A percentile compares a stretch with the other conserved stretches of the same genome.
Conservation (phyloP, 2,113 vertebrate species). For the Channa maculata region DNA sequence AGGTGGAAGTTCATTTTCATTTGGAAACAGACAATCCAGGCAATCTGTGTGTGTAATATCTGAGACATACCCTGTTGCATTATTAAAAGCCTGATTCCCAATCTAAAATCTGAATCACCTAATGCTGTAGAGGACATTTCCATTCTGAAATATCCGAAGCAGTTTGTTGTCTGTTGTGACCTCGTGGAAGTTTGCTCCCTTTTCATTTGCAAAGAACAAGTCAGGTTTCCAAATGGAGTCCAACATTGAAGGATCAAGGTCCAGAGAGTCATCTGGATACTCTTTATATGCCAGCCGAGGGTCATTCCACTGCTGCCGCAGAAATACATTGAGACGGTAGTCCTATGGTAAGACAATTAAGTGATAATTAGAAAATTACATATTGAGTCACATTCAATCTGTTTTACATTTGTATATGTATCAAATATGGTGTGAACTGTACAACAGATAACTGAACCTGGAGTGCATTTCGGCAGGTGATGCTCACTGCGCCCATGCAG, state of each 20-base stretch:
- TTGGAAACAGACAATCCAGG: neutral
- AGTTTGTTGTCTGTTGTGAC: conserved; percentile 97
- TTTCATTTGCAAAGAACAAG: conserved; percentile 95
- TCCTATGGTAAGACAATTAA: conserved; percentile 79
- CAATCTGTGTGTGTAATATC: neutral
- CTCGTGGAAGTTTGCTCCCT: conserved; percentile 94
- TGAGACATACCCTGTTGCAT: neutral
- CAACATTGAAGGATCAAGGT: conserved; percentile 94
- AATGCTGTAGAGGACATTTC: conserved; percentile 96
- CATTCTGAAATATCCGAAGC: conserved; percentile 94
- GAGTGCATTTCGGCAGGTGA: neutral
- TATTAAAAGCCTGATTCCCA: neutral
- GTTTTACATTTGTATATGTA: neutral
- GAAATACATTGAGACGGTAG: conserved; percentile 93
- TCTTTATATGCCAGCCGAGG: conserved; percentile 92
- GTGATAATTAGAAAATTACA: neutral
- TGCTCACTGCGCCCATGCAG: neutral
- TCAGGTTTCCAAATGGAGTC: conserved; percentile 98
- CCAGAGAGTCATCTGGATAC: conserved; percentile 93
- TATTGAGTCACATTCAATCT: too few relatives aligned
- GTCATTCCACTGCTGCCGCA: conserved; percentile 96
- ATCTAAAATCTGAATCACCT: conserved; percentile 78
- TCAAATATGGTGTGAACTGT: neutral
- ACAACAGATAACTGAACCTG: neutral
- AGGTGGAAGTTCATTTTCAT: conserved; percentile 14